Evolutionary conservation across 2,113 vertebrate genomes (phyloP).

Genomic region (Stictonetta naevosa): DNA sequence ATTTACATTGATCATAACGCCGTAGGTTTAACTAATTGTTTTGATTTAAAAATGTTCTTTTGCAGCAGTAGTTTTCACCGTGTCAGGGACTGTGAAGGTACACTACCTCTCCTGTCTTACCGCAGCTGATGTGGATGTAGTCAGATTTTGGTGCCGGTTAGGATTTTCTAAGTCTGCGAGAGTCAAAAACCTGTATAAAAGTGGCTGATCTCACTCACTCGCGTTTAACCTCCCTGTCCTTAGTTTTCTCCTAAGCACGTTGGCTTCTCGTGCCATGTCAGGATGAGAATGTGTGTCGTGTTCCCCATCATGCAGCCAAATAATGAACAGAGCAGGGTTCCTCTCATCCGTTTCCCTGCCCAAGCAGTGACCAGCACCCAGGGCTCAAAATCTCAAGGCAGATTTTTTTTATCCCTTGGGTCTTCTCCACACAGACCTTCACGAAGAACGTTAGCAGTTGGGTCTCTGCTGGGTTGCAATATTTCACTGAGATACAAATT

Average conservation of each 20-base stretch:
- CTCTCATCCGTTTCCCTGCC: not conserved
- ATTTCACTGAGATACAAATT: not conserved
- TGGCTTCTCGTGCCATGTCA: not conserved
- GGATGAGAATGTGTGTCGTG: not conserved
- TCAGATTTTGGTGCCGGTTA: not conserved
- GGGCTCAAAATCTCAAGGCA: not conserved
- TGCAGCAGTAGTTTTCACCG: not conserved
- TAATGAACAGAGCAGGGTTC: slow-evolving; percentile 5
- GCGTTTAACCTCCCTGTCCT: not conserved
- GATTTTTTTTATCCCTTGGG: not conserved
- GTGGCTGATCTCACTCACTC: slow-evolving; percentile 22
- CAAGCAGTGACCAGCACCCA: not conserved
- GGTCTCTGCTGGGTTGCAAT: not conserved
- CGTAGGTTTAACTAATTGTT: slow-evolving; percentile 20
- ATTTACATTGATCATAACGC: slow-evolving; percentile 32
- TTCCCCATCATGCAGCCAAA: not conserved
- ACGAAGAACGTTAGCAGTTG: not conserved
- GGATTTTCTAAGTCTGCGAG: not conserved
- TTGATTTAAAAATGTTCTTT: not conserved
- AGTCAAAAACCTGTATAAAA: not conserved
- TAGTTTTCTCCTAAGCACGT: not conserved
- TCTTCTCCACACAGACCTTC: not conserved
- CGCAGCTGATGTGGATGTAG: not conserved
- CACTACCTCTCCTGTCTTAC: not conserved
- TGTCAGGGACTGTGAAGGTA: not conserved